Conservation (phyloP, 2,797 vertebrate genomes). For the Thamnophis elegans region DNA sequence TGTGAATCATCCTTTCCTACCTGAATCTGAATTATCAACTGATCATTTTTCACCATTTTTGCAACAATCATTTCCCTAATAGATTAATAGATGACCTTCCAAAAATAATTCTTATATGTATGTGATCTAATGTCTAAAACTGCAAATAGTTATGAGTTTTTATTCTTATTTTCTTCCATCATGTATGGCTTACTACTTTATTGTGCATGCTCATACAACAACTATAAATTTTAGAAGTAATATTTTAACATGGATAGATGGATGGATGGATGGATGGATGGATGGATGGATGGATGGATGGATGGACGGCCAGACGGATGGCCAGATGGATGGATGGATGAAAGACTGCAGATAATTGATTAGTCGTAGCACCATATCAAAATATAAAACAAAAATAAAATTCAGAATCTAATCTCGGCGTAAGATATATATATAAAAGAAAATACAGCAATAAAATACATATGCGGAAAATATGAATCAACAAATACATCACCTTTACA, state of each 20-base stretch:
- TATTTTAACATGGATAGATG: not conserved
- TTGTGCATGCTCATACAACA: not conserved
- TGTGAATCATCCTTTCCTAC: not conserved
- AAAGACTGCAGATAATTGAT: not conserved
- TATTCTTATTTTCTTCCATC: not conserved
- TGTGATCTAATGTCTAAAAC: not conserved
- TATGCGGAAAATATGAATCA: not conserved
- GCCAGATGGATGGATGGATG: no score
- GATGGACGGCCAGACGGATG: no score
- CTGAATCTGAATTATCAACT: not conserved
- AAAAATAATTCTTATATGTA: not conserved
- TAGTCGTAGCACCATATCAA: not conserved
- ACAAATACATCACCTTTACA: not conserved
- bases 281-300: no score
- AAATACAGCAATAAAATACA: not conserved
- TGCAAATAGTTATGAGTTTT: not conserved
- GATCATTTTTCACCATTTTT: not conserved
- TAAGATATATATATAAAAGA: not conserved
- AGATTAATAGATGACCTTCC: not conserved
- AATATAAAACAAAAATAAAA: not conserved
- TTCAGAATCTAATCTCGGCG: not conserved
- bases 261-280: not conserved
- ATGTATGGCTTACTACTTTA: not conserved
- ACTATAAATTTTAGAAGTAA: not conserved
- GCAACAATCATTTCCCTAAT: not conserved